A percentile compares a stretch with the other conserved stretches of the same genome.
Evolutionary conservation across 1,140 invertebrate species (phyloP).

Genomic region (Drosophila orosa): DNA sequence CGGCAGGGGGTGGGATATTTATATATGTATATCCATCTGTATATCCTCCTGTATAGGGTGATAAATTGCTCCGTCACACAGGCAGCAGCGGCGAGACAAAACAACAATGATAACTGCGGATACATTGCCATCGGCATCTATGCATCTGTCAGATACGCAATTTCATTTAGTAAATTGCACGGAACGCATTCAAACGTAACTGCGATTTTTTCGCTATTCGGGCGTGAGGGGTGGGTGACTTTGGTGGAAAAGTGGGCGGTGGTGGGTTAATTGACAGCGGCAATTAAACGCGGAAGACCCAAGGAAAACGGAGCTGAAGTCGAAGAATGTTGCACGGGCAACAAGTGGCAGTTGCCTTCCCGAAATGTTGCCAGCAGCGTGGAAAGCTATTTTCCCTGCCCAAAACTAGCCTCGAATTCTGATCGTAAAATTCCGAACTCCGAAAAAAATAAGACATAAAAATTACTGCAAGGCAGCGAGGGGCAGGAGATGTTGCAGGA

Average conservation of each 20-base stretch:
- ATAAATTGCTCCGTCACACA: conserved; percentile 52
- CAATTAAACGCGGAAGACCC: conserved; percentile 23
- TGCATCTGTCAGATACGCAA: conserved; percentile 68
- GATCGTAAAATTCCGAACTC: conserved; percentile 13
- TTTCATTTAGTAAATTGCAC: conserved; percentile 72
- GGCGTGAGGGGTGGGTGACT: not conserved
- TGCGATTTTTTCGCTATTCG: conserved; percentile 6
- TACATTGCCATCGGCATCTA: conserved; percentile 38
- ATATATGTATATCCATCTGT: conserved; percentile 3
- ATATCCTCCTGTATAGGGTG: conserved; percentile 30
- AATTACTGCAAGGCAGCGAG: not conserved
- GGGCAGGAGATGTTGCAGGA: conserved; percentile 4
- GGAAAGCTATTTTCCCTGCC: not conserved
- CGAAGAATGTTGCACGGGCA: conserved; percentile 47
- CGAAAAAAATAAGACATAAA: conserved; percentile 22
- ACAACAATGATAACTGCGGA: conserved; percentile 65
- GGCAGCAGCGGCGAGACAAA: conserved; percentile 33
- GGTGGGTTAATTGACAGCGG: conserved; percentile 31
- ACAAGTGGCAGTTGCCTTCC: conserved; percentile 52
- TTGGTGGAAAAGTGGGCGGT: conserved; percentile 11
- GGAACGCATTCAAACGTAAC: conserved; percentile 44
- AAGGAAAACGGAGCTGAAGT: not conserved
- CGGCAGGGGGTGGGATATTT: conserved; percentile 3
- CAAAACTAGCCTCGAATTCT: not conserved
- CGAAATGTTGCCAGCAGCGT: conserved; percentile 34